A percentile compares a stretch with the other conserved stretches of the same genome.
These are phyloP conservation scores for Melanotaenia maccullochi DNA, from an alignment of 2,797 vertebrate genomes.

Conservation along the genomic window DNA sequence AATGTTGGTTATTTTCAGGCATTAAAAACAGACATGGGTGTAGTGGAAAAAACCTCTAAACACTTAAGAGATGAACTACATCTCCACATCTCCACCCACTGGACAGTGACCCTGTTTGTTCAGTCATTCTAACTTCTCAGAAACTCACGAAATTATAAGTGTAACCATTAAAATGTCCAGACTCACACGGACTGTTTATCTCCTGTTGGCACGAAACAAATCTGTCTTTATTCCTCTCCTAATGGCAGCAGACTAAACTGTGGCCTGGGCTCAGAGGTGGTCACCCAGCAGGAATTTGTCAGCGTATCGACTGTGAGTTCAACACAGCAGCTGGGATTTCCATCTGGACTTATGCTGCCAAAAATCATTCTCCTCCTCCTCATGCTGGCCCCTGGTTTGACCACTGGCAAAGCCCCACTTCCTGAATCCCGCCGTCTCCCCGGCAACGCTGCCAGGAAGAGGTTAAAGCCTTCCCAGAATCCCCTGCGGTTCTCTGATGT, in stretches of 20 bases:
- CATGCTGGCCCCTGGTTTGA: slow-evolving; percentile 44
- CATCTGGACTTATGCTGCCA: slow-evolving; percentile 54
- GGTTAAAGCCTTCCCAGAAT: slow-evolving; percentile 69
- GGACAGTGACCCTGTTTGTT: too few species aligned
- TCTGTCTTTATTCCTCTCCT: slow-evolving; percentile 5
- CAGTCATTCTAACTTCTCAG: background rate
- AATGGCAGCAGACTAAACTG: slow-evolving; percentile 26
- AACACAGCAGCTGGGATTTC: slow-evolving; percentile 55
- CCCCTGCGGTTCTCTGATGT: slow-evolving; percentile 33
- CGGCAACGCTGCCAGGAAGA: slow-evolving; percentile 62
- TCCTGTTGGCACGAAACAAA: background rate
- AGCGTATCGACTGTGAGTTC: slow-evolving; percentile 32
- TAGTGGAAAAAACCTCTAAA: too few species aligned
- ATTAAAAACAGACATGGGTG: too few species aligned
- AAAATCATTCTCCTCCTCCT: slow-evolving; percentile 26
- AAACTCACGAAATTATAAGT: slow-evolving; percentile 13
- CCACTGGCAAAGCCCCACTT: slow-evolving; percentile 62
- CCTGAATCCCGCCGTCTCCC: slow-evolving; percentile 63
- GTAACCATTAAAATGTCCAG: background rate
- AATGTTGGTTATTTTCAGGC: too few species aligned
- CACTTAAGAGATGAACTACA: too few species aligned
- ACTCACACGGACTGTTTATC: background rate
- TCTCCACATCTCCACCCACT: too few species aligned
- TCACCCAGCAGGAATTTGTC: slow-evolving; percentile 44
- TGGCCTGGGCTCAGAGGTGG: slow-evolving; percentile 11